Base-by-base conservation (phyloP, 2,113 vertebrate species). In the Scopus umbretta region DNA sequence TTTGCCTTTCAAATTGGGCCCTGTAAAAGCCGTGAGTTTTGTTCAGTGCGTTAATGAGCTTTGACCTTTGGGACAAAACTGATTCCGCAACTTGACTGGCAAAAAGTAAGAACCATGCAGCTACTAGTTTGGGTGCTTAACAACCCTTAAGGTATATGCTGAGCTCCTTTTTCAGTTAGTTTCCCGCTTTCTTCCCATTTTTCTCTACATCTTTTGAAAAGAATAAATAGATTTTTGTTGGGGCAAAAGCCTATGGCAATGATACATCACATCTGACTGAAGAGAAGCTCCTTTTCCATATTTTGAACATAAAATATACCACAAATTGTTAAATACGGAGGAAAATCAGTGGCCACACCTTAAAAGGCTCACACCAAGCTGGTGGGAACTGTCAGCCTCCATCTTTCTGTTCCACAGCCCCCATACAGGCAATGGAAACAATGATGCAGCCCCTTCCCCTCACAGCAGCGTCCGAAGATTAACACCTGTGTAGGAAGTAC, bases 401-500 rank as follows among this genome's bases (percentile, higher is more conserved):
- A 6, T 80, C 30, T 17, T 86, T 80, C 32, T 74, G 27, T 83
- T 91, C 45, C 16, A 19, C 14, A 78, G 40, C 15, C 16, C 15
- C 36, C 0, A 0, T 29, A 7, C 22, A 49, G n/a, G 47, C 20
- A 45, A 6, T 7, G 4, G 40, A 73, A 89, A 56, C 4, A 10
- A n/a, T n/a, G 26, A 67, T 45, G 45, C 4, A 16, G 2, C 20
- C 23, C 56, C 27, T 76, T 76, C 17, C 29, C 23, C 16, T 84
- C 27, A 4, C 16, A 52, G 23, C 13, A 29, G 4, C 12, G 10
- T 43, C 55, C 0, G 0, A 68, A 78, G 34, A 47, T 68, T 68
- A 52, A 55, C 65, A 53, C 16, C 38, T 56, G 52, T 25, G 66
- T 61, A 40, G 32, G 30, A 78, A 3, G 1, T 56, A 6, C 34